Evolutionary conservation across 2,888 invertebrate species (phyloP).

Genomic region (Chymomyza fuscimana): DNA sequence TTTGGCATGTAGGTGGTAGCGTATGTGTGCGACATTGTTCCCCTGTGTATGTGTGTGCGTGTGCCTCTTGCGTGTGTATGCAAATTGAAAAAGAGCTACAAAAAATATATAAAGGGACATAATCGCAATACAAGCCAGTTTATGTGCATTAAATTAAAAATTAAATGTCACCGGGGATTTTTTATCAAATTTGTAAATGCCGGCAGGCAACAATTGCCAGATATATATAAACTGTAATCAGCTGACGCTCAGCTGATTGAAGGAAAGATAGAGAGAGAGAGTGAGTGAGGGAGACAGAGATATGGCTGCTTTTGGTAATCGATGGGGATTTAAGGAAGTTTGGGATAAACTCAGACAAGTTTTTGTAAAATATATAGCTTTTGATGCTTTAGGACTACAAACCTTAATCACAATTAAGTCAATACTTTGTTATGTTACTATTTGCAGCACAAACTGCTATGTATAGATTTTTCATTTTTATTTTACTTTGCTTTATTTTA

Average conservation of each 20-base stretch:
- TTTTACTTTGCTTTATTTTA: too few relatives aligned
- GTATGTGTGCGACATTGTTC: constrained; percentile 9
- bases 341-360: too few relatives aligned
- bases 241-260: not conserved
- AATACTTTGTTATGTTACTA: too few relatives aligned
- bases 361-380: too few relatives aligned
- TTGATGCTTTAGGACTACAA: too few relatives aligned
- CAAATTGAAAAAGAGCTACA: constrained; percentile 67
- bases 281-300: not conserved
- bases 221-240: constrained; percentile 2
- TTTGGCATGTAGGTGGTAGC: not conserved
- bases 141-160: constrained; percentile 69
- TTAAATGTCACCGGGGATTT: constrained; percentile 65
- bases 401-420: too few relatives aligned
- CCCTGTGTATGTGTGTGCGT: not conserved
- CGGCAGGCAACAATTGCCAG: not conserved
- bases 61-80: constrained; percentile 33
- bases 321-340: too few relatives aligned
- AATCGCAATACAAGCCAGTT: constrained; percentile 61
- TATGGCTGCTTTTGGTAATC: too few relatives aligned
- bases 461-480: too few relatives aligned
- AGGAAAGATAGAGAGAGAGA: not conserved
- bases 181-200: constrained; percentile 23
- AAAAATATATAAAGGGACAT: constrained; percentile 20
- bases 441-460: too few relatives aligned